Evolutionary conservation across 2,888 invertebrate species (phyloP).

Genomic region (Lepas anatifera): DNA sequence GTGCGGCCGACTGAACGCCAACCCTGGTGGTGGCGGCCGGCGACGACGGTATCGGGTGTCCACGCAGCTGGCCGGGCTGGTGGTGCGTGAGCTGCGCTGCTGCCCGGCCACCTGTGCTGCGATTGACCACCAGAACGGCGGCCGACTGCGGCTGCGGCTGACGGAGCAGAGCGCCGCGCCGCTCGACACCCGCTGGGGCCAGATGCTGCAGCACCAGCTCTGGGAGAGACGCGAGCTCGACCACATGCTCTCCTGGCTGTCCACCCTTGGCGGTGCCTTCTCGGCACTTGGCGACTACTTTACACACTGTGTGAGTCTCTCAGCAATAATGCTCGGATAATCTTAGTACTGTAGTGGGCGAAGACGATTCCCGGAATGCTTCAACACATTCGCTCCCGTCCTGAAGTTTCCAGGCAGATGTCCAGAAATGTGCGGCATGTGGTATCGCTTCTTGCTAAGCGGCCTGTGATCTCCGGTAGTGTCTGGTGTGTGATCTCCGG

Average conservation of each 20-base stretch:
- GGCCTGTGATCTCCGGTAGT: too few relatives aligned
- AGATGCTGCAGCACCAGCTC: background rate
- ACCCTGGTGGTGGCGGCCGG: background rate
- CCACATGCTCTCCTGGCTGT: conserved; percentile 51
- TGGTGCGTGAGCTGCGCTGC: conserved; percentile 3
- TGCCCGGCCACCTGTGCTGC: background rate
- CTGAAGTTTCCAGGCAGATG: too few relatives aligned
- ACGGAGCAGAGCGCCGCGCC: background rate
- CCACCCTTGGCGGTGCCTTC: conserved; percentile 91
- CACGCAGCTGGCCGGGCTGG: background rate
- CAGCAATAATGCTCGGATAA: too few relatives aligned
- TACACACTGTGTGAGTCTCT: conserved; percentile 16
- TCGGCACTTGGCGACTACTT: conserved; percentile 73
- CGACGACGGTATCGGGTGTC: background rate
- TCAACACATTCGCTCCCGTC: too few relatives aligned
- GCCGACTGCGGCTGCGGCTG: background rate
- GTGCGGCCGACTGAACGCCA: too few relatives aligned
- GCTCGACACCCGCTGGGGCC: background rate
- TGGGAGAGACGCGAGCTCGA: conserved; percentile 21
- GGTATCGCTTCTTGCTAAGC: too few relatives aligned
- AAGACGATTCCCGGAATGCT: too few relatives aligned
- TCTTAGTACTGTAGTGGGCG: too few relatives aligned
- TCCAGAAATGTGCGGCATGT: too few relatives aligned
- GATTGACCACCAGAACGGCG: background rate
- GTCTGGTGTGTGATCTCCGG: too few relatives aligned